phyloP scores from a whole-genome alignment of 2,797 vertebrate species.

The Manis pentadactyla region DNA sequence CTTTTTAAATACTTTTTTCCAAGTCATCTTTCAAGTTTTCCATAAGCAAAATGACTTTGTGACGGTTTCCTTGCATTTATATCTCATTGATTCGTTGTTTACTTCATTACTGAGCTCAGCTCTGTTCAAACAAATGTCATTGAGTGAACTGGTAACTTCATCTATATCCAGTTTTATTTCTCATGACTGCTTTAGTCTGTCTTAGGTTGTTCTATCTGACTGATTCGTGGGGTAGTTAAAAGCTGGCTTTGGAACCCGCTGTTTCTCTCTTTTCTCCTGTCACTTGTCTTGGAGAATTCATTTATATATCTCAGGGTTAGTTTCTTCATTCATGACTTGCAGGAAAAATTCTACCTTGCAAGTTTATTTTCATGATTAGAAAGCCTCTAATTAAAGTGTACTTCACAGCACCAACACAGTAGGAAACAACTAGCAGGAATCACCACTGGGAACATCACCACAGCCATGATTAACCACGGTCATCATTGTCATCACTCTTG shows the following conservation, averaged over 20 bases:
- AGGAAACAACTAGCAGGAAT: neutral
- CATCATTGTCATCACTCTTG: neutral
- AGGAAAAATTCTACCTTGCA: neutral
- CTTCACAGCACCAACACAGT: neutral
- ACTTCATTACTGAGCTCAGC: neutral
- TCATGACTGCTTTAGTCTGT: neutral
- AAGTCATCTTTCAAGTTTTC: neutral
- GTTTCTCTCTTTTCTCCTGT: neutral
- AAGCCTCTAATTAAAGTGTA: neutral
- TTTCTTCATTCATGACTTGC: neutral
- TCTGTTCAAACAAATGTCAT: neutral
- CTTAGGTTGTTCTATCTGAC: neutral
- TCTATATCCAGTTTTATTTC: neutral
- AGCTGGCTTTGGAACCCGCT: neutral
- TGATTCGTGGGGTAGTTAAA: neutral
- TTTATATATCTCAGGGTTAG: neutral
- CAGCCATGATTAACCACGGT: neutral
- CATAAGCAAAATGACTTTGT: neutral
- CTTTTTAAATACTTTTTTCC: neutral
- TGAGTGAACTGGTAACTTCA: neutral
- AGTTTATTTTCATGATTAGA: neutral
- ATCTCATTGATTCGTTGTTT: neutral
- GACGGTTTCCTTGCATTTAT: neutral
- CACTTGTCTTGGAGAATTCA: neutral
- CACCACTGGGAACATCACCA: neutral